phyloP scores from a whole-genome alignment of 2,888 invertebrate species.

The Brenthis daphne region DNA sequence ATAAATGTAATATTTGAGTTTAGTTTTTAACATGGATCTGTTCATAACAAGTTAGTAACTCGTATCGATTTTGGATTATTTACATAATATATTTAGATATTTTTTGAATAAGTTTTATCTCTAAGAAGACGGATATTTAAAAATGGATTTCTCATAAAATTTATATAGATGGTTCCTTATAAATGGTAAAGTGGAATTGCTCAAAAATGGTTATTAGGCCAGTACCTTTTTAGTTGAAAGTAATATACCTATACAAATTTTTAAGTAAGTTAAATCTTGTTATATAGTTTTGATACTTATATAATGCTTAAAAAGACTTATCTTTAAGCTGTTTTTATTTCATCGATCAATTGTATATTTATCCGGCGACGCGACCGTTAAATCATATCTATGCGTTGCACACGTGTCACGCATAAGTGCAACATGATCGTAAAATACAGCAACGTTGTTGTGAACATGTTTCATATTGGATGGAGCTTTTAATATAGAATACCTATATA shows the following conservation, averaged over 20 bases:
- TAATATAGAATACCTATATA: neutral
- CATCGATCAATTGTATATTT: constrained; percentile 32
- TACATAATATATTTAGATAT: no score
- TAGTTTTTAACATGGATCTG: neutral
- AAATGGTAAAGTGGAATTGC: no score
- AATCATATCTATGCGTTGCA: constrained; percentile 44
- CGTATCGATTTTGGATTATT: no score
- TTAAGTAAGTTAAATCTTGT: no score
- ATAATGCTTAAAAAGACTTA: neutral
- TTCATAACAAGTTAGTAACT: neutral
- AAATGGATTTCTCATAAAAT: no score
- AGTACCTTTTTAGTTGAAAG: no score
- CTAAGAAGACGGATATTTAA: no score
- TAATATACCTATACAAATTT: no score
- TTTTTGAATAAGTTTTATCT: no score
- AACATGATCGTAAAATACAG: constrained; percentile 51
- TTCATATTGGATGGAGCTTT: constrained; percentile 29
- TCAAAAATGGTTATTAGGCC: no score
- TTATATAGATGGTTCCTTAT: no score
- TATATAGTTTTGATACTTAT: no score
- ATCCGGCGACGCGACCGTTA: constrained; percentile 29
- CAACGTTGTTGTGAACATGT: constrained; percentile 33
- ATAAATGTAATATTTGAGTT: constrained; percentile 9
- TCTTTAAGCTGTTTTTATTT: neutral
- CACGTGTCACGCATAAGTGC: constrained; percentile 62